phyloP scores from a whole-genome alignment of 2,113 vertebrate species.

The Podocnemis expansa region DNA sequence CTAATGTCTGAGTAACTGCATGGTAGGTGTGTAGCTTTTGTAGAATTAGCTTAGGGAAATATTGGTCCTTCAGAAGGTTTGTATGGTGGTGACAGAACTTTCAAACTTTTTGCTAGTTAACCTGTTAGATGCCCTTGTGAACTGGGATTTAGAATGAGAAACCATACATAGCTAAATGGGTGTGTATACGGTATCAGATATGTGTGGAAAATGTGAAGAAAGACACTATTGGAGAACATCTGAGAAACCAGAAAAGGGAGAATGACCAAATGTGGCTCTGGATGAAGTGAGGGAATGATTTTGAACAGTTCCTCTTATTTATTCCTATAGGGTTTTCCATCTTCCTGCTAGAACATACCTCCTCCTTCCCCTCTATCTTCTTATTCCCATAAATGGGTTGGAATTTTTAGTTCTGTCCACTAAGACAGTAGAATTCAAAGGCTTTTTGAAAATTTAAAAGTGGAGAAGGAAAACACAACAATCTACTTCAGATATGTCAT shows the following conservation, averaged over 20 bases:
- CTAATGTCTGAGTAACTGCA: not conserved
- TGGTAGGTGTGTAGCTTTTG: not conserved
- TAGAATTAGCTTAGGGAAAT: not conserved
- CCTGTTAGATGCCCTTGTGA: not conserved
- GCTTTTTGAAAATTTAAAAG: not conserved
- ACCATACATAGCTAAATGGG: not conserved
- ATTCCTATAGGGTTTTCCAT: not conserved
- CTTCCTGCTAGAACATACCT: not conserved
- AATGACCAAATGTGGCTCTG: not conserved
- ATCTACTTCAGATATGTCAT: not conserved
- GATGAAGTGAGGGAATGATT: not conserved
- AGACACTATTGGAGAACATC: not conserved
- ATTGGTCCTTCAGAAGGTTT: not conserved
- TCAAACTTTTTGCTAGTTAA: not conserved
- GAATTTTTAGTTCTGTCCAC: not conserved
- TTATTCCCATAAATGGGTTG: not conserved
- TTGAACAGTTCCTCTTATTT: not conserved
- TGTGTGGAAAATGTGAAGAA: not conserved
- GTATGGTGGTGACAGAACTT: not conserved
- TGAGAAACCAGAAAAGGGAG: not conserved
- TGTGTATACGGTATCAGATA: not conserved
- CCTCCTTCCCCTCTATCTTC: not conserved
- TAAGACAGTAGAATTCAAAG: not conserved
- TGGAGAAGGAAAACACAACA: not conserved
- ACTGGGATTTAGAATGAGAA: not conserved